Evolutionary conservation across 2,797 vertebrate species (phyloP), one percentile per base, ranked within the genome.

Genomic region (Tadarida brasiliensis): DNA sequence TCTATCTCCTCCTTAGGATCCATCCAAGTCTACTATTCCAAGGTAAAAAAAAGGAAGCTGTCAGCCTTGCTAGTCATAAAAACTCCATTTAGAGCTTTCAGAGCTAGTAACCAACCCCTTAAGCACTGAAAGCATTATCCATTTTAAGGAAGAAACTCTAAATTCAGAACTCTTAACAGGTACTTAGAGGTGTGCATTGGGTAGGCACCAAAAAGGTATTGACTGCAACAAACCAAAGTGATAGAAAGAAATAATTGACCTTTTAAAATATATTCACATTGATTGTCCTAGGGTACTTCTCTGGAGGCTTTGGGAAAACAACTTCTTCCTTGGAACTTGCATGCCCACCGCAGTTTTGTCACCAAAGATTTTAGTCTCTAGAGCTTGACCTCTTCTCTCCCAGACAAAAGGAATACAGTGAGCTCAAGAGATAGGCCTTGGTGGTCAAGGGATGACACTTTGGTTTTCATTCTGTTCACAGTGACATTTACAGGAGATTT

Each of bases 331-430:
- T 95, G 83, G 92, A 94, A 67, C 82, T 59, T 86, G 51, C 67
- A 81, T 71, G 56, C 92, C 92, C 86, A 90, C 87, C 98, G 94
- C 83, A 70, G 89, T 97, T 97, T 94, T 95, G 20, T 97, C 39
- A 0, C 96, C 97, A 98, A 98, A 98, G 97, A 97, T 93, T 90
- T 94, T 94, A 84, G 76, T 95, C 84, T 96, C 92, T 51, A 86
- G 76, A 95, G 56, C 71, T 80, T 85, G 81, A 54, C 73, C 24
- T 92, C 94, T 56, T 93, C 47, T 95, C 80, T 94, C 65, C 35
- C 76, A 87, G 56, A 94, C 59, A 82, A 61, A 96, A 92, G 65
- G 80, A 76, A 94, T 87, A 14, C 8, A 77, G 4, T 15, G 84
- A 77, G 71, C 94, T 93, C 63, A n/a, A 84, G 73, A 87, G 78